Base-by-base conservation (phyloP, 2,113 vertebrate genomes). In the Podarcis cretensis region DNA sequence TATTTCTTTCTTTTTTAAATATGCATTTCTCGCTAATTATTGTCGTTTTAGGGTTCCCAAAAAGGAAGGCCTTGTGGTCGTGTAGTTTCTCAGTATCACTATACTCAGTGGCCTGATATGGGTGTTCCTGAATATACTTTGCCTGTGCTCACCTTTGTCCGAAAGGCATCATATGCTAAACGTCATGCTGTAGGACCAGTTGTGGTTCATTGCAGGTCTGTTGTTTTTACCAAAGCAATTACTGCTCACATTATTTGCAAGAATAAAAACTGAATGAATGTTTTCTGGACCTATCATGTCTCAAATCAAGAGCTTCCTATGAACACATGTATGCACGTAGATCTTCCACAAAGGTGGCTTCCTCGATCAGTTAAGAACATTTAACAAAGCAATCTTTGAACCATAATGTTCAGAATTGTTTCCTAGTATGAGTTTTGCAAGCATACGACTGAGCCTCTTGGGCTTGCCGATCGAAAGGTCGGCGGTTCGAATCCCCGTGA, bases 51-150 rank as follows among this genome's bases (percentile, higher is more conserved):
- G 98, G 98, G 97, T n/a, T 99, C 98, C 77, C 98, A 98, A 96
- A 99, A 98, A 94, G 98, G 97, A 85, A 96, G 97, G 74, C 91
- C 93, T 48, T 97, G 92, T 59, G 98, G 98, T n/a, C 98, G 97
- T 3, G 83, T 95, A 3, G 97, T 99, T 57, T 97, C 95, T 0
- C 99, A 99, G 90, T 99, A 97, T 95, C 98, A 99, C 89, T 99
- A 99, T 92, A 99, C 99, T 16, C 98, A 99, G 94, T 99, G 99
- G 99, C 98, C 99, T 20, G 99, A 99, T 95, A 99, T 99, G 98
- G 99, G 99, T 1, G 98, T 99, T 78, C 98, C 99, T 0, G 98
- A 99, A 5, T 98, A 98, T 6, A 95, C 98, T 0, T 96, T 99
- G 86, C 99, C 99, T 0, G 98, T 99, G 63, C 97, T 99, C 88